Base-by-base conservation (phyloP, 2,888 invertebrate species). In the Drosophila limbata region DNA sequence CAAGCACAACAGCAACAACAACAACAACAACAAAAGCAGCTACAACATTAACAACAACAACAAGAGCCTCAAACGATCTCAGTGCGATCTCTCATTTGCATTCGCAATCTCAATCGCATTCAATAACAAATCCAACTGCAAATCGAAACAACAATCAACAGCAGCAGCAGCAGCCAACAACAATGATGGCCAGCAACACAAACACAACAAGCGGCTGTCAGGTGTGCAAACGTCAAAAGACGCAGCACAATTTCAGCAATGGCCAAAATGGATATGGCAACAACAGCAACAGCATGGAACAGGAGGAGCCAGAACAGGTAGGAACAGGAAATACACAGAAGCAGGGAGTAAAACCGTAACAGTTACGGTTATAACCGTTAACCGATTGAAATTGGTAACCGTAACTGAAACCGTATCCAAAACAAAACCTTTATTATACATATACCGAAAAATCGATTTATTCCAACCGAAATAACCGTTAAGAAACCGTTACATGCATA, bases 161-260 rank as follows among this genome's bases (percentile, higher is more conserved):
- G 9, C 79, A 81, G 42, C 50, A 21, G n/a, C 44, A 8, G 80
- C 76, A 45, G 25, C 71, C 71, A 44, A 57, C 40, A 39, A 57
- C 44, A 39, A 67, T 4, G 0, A 4, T 25, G 25, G 25, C 25
- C 76, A 48, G 25, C 76, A 45, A 56, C 40, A 39, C 68, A 51
- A 21, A 19, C 42, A 67, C 52, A 15, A 21, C 44, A 6, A 83
- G 79, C 4, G 91, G 92, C 45, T 93, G 93, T 73, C 93, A 92
- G 68, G 87, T 92, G 44, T 93, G 93, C 79, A 93, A 93, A 69
- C 92, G 93, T 2, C 93, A 93, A 66, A 93, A 93, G 84, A 93
- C 92, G 2, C 91, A 92, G 66, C 93, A 93, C 77, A 85, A 90
- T 66, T 92, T 90, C 42, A 63, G 60, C 44, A 66, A 60, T 17